Percentiles rank a stretch among this genome's conserved stretches.
Conservation (phyloP, 2,113 vertebrate genomes). For the Pionites leucogaster region DNA sequence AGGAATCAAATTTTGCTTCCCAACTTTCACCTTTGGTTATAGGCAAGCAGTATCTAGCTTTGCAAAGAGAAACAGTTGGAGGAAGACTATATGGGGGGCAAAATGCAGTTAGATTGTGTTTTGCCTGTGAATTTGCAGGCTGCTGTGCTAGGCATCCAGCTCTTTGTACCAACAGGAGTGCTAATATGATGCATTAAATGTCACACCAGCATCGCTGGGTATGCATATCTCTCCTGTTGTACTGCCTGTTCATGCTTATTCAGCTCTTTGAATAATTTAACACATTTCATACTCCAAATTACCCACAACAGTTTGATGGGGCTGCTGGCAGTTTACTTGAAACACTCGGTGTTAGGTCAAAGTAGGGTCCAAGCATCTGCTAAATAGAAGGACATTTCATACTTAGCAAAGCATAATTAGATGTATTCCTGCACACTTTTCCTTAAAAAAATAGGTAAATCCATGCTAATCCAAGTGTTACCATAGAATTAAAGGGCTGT, state of each 20-base stretch:
- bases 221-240: constrained; percentile 77
- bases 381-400: constrained; percentile 78
- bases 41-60: background rate
- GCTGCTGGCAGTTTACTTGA: constrained; percentile 83
- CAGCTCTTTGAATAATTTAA: constrained; percentile 93
- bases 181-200: constrained; percentile 92
- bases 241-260: constrained; percentile 90
- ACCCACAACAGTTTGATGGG: constrained; percentile 86
- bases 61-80: constrained; percentile 1
- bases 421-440: constrained; percentile 47
- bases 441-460: constrained; percentile 37
- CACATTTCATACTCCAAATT: constrained; percentile 92
- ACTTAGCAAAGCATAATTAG: constrained; percentile 79
- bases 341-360: constrained; percentile 82
- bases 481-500: background rate
- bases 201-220: constrained; percentile 83
- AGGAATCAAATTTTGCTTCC: constrained; percentile 6
- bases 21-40: constrained; percentile 1
- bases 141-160: constrained; percentile 63
- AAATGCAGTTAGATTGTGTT: background rate
- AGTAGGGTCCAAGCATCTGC: constrained; percentile 78
- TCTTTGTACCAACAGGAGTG: constrained; percentile 81
- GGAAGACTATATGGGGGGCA: background rate
- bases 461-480: background rate
- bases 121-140: constrained; percentile 8